These are phyloP conservation scores for Schizothorax lantsangensis DNA, from an alignment of 2,797 vertebrate genomes.

Conservation along the genomic window DNA sequence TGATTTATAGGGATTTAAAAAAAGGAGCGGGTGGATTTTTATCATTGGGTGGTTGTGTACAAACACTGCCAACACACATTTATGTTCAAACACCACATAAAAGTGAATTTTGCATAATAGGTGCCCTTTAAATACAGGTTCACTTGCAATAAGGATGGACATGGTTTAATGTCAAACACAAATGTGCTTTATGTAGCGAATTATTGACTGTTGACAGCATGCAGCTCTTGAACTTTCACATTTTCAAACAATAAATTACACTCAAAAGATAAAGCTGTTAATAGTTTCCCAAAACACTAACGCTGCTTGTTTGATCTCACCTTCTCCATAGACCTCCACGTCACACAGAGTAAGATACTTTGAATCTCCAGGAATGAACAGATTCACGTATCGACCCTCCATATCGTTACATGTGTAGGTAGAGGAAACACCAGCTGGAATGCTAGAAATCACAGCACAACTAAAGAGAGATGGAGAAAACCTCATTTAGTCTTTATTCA, in stretches of 20 bases:
- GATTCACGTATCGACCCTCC: constrained; percentile 41
- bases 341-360: neutral
- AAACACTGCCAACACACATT: no score
- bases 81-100: no score
- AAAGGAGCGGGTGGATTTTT: no score
- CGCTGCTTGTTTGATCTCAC: neutral
- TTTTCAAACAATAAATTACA: no score
- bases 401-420: neutral
- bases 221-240: no score
- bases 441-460: neutral
- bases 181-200: neutral
- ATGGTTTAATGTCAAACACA: no score
- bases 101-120: no score
- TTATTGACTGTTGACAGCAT: no score
- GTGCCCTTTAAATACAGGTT: neutral
- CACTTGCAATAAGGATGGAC: neutral
- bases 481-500: constrained; percentile 6
- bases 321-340: constrained; percentile 19
- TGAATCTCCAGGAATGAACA: neutral
- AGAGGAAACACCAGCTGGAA: neutral
- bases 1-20: no score
- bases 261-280: no score
- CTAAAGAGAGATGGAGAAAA: neutral
- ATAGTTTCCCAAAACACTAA: no score
- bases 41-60: no score